These are phyloP conservation scores for Drosophila mulleri DNA, from an alignment of 2,888 invertebrate genomes.

Conservation along the genomic window DNA sequence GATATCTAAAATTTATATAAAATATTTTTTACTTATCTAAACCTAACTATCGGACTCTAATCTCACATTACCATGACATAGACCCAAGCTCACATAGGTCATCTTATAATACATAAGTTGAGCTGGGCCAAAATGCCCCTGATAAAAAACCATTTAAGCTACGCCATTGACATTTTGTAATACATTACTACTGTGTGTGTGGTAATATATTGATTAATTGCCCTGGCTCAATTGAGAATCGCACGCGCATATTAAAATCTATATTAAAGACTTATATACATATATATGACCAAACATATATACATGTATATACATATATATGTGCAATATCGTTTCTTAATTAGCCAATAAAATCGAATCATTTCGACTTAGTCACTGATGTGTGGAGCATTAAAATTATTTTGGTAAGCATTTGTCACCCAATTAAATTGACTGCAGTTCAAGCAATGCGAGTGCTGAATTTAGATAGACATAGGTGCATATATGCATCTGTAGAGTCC, in stretches of 20 bases:
- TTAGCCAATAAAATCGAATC: conserved; percentile 78
- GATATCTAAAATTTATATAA: no score
- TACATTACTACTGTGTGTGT: conserved; percentile 11
- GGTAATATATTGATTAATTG: conserved; percentile 64
- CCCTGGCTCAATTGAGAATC: conserved; percentile 71
- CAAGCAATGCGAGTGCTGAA: conserved; percentile 18
- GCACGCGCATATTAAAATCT: conserved; percentile 54
- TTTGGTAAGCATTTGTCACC: conserved; percentile 78
- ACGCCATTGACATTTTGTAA: background rate
- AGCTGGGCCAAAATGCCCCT: no score
- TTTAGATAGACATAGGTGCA: conserved; percentile 22
- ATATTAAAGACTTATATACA: background rate
- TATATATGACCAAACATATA: background rate
- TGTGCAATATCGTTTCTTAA: conserved; percentile 58
- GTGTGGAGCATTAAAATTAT: conserved; percentile 77
- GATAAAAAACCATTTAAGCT: background rate
- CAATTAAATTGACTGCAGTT: conserved; percentile 74
- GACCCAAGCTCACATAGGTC: no score
- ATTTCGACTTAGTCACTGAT: conserved; percentile 77
- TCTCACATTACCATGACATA: no score
- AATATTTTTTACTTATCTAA: no score
- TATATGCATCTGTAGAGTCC: conserved; percentile 6
- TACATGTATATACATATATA: background rate
- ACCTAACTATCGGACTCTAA: no score
- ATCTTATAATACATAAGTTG: no score